Evolutionary conservation across 92 coral and sea anemone genomes (phyloP).

Genomic region (Chrysogorgia sp.): DNA sequence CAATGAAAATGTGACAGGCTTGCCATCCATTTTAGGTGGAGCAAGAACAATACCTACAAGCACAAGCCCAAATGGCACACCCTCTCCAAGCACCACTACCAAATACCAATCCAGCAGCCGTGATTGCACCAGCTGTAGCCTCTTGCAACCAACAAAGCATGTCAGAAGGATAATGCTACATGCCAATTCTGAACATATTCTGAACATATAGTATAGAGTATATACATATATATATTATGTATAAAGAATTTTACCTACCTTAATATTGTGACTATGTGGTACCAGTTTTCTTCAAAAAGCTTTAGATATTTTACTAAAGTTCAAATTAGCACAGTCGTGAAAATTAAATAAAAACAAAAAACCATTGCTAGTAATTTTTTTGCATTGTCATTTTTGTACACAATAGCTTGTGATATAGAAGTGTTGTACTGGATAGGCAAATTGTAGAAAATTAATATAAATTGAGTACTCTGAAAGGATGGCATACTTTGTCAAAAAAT

Average conservation of each 20-base stretch:
- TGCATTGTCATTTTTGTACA: no score
- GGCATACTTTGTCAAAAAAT: no score
- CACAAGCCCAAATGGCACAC: constrained; percentile 68
- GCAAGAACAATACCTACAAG: constrained; percentile 89
- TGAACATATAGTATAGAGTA: no score
- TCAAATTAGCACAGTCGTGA: no score
- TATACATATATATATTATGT: background rate
- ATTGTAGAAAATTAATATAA: no score
- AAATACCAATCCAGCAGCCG: constrained; percentile 4
- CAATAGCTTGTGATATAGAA: no score
- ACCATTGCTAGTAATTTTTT: no score
- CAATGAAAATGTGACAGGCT: background rate
- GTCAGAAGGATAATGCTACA: constrained; percentile 20
- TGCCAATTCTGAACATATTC: constrained; percentile 17
- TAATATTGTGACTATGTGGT: background rate
- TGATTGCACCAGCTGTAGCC: background rate
- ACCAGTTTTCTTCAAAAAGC: no score
- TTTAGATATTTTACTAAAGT: no score
- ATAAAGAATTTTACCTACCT: background rate
- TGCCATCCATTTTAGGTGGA: constrained; percentile 80
- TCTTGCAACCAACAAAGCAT: constrained; percentile 33
- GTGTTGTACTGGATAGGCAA: no score
- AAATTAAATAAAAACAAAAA: no score
- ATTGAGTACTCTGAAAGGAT: no score
- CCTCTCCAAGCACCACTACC: constrained; percentile 25